A percentile compares a stretch with the other conserved stretches of the same genome.
phyloP scores from a whole-genome alignment of 2,113 vertebrate species.

The Psittacula cyanocephala region DNA sequence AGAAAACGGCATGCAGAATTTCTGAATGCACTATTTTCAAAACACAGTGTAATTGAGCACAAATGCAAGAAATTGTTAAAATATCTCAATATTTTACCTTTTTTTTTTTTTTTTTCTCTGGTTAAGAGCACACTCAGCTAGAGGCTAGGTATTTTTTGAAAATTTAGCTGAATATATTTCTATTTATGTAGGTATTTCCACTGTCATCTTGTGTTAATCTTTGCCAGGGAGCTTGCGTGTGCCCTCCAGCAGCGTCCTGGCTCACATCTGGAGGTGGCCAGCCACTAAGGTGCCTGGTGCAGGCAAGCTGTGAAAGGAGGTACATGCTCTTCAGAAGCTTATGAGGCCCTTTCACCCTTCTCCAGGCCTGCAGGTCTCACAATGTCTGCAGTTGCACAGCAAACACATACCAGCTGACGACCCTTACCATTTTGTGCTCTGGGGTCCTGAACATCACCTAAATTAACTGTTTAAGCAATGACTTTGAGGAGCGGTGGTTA shows the following conservation, averaged over 20 bases:
- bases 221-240: background rate
- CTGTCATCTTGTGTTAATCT: background rate
- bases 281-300: fast-evolving
- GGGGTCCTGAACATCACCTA: background rate
- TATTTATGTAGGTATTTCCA: background rate
- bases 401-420: background rate
- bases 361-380: fast-evolving
- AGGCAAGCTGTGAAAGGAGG: background rate
- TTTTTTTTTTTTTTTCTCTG: background rate
- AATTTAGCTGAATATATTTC: background rate
- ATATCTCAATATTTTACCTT: background rate
- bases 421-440: background rate
- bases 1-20: background rate
- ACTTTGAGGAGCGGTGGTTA: background rate
- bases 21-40: background rate
- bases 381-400: background rate
- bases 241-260: background rate
- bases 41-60: background rate
- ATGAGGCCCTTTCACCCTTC: fast-evolving
- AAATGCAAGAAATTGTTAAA: background rate
- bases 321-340: background rate
- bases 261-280: background rate
- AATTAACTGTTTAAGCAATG: background rate
- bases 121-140: background rate
- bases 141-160: background rate